A percentile compares a stretch with the other conserved stretches of the same genome.
phyloP scores from a whole-genome alignment of 2,888 invertebrate species.

The Orchestes rusci region DNA sequence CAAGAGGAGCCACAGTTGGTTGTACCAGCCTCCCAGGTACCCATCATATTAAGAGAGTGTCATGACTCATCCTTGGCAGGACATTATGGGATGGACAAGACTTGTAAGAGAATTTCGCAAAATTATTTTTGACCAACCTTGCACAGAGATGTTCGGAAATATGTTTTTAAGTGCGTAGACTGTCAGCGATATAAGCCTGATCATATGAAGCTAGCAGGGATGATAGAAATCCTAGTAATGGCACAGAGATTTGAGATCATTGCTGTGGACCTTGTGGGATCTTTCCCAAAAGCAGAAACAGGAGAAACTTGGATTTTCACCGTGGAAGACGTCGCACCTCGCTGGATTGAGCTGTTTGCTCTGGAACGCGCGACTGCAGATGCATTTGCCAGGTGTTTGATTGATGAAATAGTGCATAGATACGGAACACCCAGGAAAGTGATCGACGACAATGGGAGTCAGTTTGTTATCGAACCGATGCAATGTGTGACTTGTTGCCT shows the following conservation, averaged over 20 bases:
- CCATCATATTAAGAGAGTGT: neutral
- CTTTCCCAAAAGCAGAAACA: no score
- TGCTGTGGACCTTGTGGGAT: no score
- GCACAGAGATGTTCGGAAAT: constrained; percentile 14
- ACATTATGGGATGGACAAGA: no score
- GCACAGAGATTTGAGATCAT: no score
- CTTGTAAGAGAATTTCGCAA: no score
- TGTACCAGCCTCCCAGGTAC: constrained; percentile 10
- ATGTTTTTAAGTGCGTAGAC: constrained; percentile 27
- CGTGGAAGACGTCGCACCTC: constrained; percentile 16
- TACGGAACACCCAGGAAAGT: constrained; percentile 38
- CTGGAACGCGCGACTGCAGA: constrained; percentile 17
- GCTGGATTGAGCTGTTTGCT: constrained; percentile 28
- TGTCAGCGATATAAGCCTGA: constrained; percentile 32
- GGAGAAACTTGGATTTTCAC: no score
- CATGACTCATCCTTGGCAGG: no score
- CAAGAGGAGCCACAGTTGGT: constrained; percentile 32
- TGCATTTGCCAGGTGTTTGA: constrained; percentile 26
- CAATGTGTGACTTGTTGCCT: no score
- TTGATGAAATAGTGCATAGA: constrained; percentile 31
- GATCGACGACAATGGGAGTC: no score
- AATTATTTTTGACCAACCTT: no score
- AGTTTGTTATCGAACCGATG: no score
- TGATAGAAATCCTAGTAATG: constrained; percentile 29
- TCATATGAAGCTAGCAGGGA: no score